A percentile compares a stretch with the other conserved stretches of the same genome.
Evolutionary conservation across 2,113 vertebrate genomes (phyloP).

Genomic region (Gobius niger): DNA sequence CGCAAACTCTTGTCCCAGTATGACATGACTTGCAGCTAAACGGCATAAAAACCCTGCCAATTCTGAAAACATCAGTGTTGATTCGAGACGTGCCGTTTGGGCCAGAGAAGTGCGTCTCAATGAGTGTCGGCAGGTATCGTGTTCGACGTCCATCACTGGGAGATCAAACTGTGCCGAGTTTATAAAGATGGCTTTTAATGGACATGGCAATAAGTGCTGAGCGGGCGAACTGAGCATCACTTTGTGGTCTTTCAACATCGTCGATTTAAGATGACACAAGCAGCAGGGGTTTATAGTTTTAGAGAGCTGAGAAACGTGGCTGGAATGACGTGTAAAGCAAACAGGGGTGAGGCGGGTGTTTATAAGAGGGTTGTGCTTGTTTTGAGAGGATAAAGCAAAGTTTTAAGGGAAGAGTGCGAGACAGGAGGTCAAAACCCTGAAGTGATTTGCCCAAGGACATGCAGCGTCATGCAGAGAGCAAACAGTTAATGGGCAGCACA

Average conservation of each 20-base stretch:
- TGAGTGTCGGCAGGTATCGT: conserved; percentile 26
- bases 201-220: not conserved
- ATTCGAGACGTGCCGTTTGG: conserved; percentile 22
- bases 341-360: too few relatives aligned
- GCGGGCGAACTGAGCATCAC: too few relatives aligned
- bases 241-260: not conserved
- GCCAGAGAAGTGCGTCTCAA: conserved; percentile 7
- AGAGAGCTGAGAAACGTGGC: not conserved
- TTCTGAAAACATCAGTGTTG: not conserved
- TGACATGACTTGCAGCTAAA: too few relatives aligned
- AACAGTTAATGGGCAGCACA: too few relatives aligned
- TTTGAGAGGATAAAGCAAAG: not conserved
- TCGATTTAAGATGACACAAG: not conserved
- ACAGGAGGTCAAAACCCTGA: too few relatives aligned
- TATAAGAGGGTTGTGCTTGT: not conserved
- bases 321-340: conserved; percentile 1
- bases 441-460: too few relatives aligned
- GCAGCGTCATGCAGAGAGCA: too few relatives aligned
- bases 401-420: too few relatives aligned
- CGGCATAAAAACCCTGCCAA: too few relatives aligned
- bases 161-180: conserved; percentile 12
- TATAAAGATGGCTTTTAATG: conserved; percentile 7
- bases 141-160: conserved; percentile 2
- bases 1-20: too few relatives aligned
- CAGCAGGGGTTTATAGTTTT: not conserved